Percentiles rank a stretch among this genome's conserved stretches.
These are phyloP conservation scores for Eclectus roratus DNA, from an alignment of 2,113 vertebrate genomes.

Conservation along the genomic window DNA sequence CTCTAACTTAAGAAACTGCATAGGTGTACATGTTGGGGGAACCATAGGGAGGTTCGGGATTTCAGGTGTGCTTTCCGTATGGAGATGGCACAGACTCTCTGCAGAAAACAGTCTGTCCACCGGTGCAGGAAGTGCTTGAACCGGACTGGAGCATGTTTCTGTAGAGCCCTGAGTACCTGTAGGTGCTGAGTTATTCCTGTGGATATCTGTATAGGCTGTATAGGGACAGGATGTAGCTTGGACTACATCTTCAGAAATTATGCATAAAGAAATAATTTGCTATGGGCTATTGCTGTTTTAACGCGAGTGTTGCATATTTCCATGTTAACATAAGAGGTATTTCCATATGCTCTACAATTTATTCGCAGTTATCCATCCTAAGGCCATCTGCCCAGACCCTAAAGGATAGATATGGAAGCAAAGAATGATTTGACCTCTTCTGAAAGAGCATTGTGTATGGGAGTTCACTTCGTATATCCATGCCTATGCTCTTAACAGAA, in stretches of 20 bases:
- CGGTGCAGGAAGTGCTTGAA: background rate
- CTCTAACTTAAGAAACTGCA: background rate
- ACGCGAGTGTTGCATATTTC: background rate
- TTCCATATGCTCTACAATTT: background rate
- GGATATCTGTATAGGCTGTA: background rate
- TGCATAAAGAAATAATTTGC: background rate
- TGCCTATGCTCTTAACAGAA: background rate
- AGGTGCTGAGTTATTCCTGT: rapidly evolving
- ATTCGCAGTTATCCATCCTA: background rate
- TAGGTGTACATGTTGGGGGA: background rate
- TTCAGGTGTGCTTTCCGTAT: background rate
- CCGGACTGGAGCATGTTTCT: background rate
- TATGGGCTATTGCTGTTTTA: background rate
- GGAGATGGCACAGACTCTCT: background rate
- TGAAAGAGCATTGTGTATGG: background rate
- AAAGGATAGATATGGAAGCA: background rate
- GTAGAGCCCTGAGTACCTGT: background rate
- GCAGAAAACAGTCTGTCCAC: background rate
- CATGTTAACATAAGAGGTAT: background rate
- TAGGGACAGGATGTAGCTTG: background rate
- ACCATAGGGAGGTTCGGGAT: background rate
- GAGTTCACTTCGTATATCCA: background rate
- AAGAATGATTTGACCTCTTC: background rate
- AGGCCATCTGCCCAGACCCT: background rate
- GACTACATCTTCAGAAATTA: background rate